Base-by-base conservation (phyloP, 2,113 vertebrate species). In the Dipodomys merriami region DNA sequence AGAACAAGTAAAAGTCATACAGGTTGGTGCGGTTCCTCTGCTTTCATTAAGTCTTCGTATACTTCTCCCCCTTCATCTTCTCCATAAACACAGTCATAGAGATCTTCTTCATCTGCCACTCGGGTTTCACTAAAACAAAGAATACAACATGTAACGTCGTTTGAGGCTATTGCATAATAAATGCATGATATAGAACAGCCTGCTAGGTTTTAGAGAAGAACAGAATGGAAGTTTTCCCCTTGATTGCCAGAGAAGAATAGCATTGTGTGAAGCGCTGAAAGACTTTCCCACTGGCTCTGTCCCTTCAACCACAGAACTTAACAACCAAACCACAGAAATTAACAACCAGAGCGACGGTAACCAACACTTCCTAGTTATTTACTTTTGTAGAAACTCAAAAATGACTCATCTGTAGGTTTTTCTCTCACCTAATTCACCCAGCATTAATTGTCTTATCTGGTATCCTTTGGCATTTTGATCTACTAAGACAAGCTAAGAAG, bases 31-130 rank as follows among this genome's bases (percentile, higher is more conserved):
- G 98, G 96, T 76, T 98, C 98, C 97, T 99, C 99, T 0, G 99
- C 98, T 97, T 99, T 99, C 99, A 99, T 99, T 49, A 99, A 95
- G 97, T 99, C 99, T 97, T 99, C 99, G 13, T 99, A 99, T 88
- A 99, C 99, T 95, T 99, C 99, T 1, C 99, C 99, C 0, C 99
- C 99, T 85, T 99, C 99, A 71, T 99, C 99, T 86, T 99, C 99
- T 13, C 99, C 99, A 13, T 99, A 99, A 33, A 99, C 99, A 6
- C 99, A 99, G 98, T 99, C 99, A 2, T 99, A 99, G 35, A 99
- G 98, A 8, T 99, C 99, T 79, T 99, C 99, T 91, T 99, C 99
- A 87, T 98, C 98, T 35, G 99, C 99, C 91, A 99, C 98, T 2
- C 95, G 98, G 10, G 98, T 98, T 97, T 99, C 99, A 97, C 99